Percentiles rank a stretch among this genome's conserved stretches.
Conservation (phyloP, 2,888 invertebrate species). For the Eilema sororculum region DNA sequence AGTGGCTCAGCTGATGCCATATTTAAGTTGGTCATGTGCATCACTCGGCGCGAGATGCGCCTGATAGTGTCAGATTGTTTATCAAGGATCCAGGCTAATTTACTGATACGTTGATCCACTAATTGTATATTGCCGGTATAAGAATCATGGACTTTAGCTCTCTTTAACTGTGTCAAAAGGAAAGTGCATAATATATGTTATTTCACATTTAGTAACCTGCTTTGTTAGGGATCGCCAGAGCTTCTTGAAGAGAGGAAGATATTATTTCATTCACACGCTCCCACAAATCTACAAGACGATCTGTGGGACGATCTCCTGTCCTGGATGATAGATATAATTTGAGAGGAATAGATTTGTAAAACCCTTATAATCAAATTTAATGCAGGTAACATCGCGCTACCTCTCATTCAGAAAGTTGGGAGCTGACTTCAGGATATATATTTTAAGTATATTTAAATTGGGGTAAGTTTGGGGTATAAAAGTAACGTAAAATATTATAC, state of each 20-base stretch:
- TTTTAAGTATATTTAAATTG: no score
- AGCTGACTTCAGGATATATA: no score
- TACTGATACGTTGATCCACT: slow-evolving; percentile 98
- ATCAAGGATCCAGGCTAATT: slow-evolving; percentile 98
- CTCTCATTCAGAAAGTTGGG: no score
- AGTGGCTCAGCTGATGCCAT: slow-evolving; percentile 97
- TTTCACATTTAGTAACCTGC: background rate
- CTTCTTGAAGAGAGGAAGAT: background rate
- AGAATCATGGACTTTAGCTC: slow-evolving; percentile 98
- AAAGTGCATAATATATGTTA: background rate
- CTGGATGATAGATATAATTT: no score
- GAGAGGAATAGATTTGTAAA: no score
- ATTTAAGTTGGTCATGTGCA: slow-evolving; percentile 94
- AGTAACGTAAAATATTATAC: no score
- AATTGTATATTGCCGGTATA: slow-evolving; percentile 96
- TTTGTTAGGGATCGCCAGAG: background rate
- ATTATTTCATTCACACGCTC: no score
- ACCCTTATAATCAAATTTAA: no score
- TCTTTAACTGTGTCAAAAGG: slow-evolving; percentile 89
- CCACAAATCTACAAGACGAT: no score
- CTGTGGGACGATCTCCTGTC: no score
- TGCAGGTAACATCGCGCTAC: no score
- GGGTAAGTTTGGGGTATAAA: no score
- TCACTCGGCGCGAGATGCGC: slow-evolving; percentile 92
- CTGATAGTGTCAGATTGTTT: slow-evolving; percentile 92